Evolutionary conservation across 1,140 invertebrate species (phyloP), one percentile per base, ranked within the genome.

Genomic region (Drosophila ironensis): DNA sequence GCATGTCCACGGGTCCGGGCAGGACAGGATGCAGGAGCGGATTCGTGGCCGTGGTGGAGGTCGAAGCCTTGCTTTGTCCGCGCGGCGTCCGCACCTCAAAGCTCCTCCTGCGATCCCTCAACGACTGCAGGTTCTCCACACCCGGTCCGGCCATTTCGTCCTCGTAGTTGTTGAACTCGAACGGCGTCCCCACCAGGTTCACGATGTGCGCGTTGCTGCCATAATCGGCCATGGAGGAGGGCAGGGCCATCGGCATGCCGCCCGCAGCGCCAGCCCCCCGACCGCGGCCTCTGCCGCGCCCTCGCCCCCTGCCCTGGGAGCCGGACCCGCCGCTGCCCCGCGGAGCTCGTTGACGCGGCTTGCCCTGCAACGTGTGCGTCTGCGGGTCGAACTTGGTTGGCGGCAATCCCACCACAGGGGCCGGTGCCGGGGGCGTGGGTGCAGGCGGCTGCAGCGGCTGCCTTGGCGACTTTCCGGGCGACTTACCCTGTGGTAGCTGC

Each of bases 1-100:
- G 92, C 95, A 96, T 96, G 89, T 97, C 95, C 1, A 97, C 95
- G 0, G 96, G 95, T 1, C 95, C 95, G 1, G 95, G 95, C 35
- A 96, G 75, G 11, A 96, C 91, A 0, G 95, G 95, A 35, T 81
- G 68, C 14, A 86, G 42, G 14, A 84, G 14, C 0, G 73, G 63
- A 52, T 71, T 81, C 0, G 30, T 19, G 17, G 8, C 22, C 3
- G 67, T 14, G 12, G 61, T 33, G 2, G 20, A 22, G 20, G 72
- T 7, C 2, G 61, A 4, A 0, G 61, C 1, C 35, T 80, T 80
- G 17, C 33, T 40, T 25, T 82, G 76, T 3, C 66, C 76, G 0
- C 77, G 52, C 11, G 69, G 68, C 3, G 77, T 50, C 30, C 78
- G 74, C 16, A 78, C 12, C 42, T 86, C 80, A n/a, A 86, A 86